phyloP scores from a whole-genome alignment of 1,140 invertebrate species.

The Plectus sambesii region DNA sequence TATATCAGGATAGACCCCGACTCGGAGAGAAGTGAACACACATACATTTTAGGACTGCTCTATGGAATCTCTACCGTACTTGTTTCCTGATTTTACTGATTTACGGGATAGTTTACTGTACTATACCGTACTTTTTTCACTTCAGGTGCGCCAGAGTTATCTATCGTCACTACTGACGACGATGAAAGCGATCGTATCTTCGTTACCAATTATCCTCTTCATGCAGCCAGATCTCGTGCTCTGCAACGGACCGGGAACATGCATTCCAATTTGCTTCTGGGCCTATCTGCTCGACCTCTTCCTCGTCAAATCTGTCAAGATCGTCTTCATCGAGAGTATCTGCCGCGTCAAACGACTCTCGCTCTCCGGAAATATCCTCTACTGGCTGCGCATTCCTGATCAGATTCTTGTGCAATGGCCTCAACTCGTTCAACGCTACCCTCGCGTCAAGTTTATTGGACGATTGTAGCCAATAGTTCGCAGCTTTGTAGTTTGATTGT shows the following conservation, averaged over 20 bases:
- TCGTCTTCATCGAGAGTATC: slow-evolving; percentile 84
- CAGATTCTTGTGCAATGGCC: slow-evolving; percentile 83
- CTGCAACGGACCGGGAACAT: slow-evolving; percentile 90
- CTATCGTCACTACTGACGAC: slow-evolving; percentile 66
- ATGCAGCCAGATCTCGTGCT: slow-evolving; percentile 53
- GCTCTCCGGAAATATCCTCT: slow-evolving; percentile 71
- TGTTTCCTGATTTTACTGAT: slow-evolving; percentile 5
- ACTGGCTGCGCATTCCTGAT: slow-evolving; percentile 61
- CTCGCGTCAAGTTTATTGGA: no score
- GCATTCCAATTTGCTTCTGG: slow-evolving; percentile 69
- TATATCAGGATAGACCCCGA: no score
- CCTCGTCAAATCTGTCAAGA: slow-evolving; percentile 58
- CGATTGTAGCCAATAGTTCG: no score
- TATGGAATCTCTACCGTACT: slow-evolving; percentile 6
- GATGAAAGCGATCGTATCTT: slow-evolving; percentile 57
- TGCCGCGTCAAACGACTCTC: slow-evolving; percentile 79
- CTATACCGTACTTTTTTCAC: slow-evolving; percentile 4
- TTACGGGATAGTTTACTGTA: slow-evolving; percentile 4
- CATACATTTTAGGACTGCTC: slow-evolving; percentile 5
- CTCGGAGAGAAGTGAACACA: no score
- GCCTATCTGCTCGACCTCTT: slow-evolving; percentile 55
- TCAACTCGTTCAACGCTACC: slow-evolving; percentile 54
- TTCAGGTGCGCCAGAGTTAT: slow-evolving; percentile 60
- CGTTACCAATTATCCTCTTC: slow-evolving; percentile 47
- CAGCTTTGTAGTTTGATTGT: no score